Evolutionary conservation across 53 echinoderm and acorn worm species (phyloP).

Genomic region (Astropecten irregularis): DNA sequence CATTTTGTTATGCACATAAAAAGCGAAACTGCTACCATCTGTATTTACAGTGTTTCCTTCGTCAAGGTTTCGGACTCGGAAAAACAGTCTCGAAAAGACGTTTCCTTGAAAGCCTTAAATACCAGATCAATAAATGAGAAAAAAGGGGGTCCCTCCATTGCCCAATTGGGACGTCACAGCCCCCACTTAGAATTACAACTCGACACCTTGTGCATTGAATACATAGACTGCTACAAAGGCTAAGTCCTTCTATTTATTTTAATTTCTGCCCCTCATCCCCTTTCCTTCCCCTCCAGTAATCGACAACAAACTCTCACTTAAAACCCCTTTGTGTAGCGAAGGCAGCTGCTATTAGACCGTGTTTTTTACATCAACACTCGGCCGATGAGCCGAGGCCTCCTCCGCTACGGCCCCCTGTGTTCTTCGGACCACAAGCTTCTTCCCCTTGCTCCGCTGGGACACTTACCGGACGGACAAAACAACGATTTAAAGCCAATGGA

Average conservation of each 20-base stretch:
- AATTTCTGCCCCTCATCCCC: not conserved
- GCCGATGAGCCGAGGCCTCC: conserved; percentile 3
- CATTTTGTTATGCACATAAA: too few relatives aligned
- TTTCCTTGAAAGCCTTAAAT: too few relatives aligned
- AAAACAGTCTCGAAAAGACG: too few relatives aligned
- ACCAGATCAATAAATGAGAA: too few relatives aligned
- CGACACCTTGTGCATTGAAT: too few relatives aligned
- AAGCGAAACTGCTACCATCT: too few relatives aligned
- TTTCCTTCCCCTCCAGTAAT: conserved; percentile 1
- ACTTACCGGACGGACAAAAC: conserved; percentile 17
- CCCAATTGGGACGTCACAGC: too few relatives aligned
- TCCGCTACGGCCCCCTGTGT: not conserved
- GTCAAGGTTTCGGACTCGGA: too few relatives aligned
- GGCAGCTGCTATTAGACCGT: conserved; percentile 23
- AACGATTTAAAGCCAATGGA: conserved; percentile 20
- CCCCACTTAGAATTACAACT: too few relatives aligned
- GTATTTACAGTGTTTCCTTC: too few relatives aligned
- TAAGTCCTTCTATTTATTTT: not conserved
- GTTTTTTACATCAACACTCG: not conserved
- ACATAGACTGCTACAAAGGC: too few relatives aligned
- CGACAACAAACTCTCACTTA: conserved; percentile 15
- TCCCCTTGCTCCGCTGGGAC: not conserved
- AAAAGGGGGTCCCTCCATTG: too few relatives aligned
- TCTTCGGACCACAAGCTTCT: not conserved
- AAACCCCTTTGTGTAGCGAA: not conserved